Evolutionary conservation across 23 tunicate genomes (phyloP), one percentile per base, ranked within the genome.

Genomic region (Styela plicata): DNA sequence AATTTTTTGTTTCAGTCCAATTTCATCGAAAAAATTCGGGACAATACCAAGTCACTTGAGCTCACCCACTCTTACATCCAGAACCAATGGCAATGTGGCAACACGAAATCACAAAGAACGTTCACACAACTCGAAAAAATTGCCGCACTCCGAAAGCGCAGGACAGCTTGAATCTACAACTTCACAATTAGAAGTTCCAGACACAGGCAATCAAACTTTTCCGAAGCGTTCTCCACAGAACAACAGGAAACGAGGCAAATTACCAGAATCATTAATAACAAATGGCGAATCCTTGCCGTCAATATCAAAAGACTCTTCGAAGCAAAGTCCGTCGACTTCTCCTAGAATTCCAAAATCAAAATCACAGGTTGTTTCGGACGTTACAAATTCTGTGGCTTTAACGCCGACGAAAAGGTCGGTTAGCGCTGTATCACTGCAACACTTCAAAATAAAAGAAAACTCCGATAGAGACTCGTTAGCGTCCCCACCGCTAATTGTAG

Each of bases 191-290:
- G 25, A 13, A 10, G 21, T 36, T 24, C 81, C 67, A 20, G 66
- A 76, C 0, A 53, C 30, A 70, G 66, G 81, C 24, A 44, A 76
- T 44, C 81, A 76, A 29, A 76, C 81, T 44, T 76, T 76, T 44
- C 81, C 81, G 1, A 76, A 76, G 30, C 64, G 81, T 35, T 76
- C 81, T 10, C 81, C 81, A 44, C 57, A 44, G 7, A 44, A 44
- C 31, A 29, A 36, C 81, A 1, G 63, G 17, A 76, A 76, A 76
- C 81, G 81, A 10, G 31, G 65, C 21, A 36, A 76, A 29, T 53
- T 76, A 1, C 66, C 81, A 0, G 81, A 36, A 13, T 76, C 37
- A 17, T 44, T 44, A 13, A 17, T 44, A 23, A 69, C 37, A 36
- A 30, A 71, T 32, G 17, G 17, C 34, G 34, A 27, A 3, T n/a